Base-by-base conservation (phyloP, 2,797 vertebrate genomes). In the Enteromius viviparus region DNA sequence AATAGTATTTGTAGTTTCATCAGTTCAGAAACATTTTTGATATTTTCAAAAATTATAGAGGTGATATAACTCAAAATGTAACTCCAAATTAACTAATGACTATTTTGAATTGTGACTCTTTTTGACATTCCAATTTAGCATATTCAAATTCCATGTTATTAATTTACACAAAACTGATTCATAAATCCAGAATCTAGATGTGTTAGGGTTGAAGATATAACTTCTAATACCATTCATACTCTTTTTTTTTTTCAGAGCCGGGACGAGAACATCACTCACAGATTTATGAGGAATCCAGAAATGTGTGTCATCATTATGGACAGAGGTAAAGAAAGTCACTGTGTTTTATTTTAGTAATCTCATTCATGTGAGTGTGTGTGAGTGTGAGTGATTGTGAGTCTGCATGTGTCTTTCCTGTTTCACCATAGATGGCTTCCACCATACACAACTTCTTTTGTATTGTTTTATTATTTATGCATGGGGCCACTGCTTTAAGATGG, bases 401-500 rank as follows among this genome's bases (percentile, higher is more conserved):
- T 93, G 88, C 86, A 91, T 72, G 1, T 37, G 85, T 90, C 92
- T 94, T 94, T 94, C 91, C 94, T 93, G 93, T 90, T 90, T 88
- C 91, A 91, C 91, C 88, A 87, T 90, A 92, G 90, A 84, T 87
- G 85, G 88, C 90, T 91, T 92, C 85, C 80, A 85, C 66, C 64
- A 85, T 84, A 82, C 70, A 82, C 89, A 89, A 87, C 89, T 94
- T 87, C 93, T 94, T 95, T 94, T 94, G 93, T 94, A 93, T 93
- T 94, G 92, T 94, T 94, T 93, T 93, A 94, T 94, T 94, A 94
- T 94, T 94, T 91, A 94, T 94, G 93, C 92, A 93, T 82, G 80
- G 90, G 90, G 90, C 90, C 89, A 87, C 88, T 89, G 91, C 89
- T 89, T 91, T 91, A 92, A 90, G 90, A 93, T 91, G 90, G 70